Evolutionary conservation across 35 echinoderm and acorn worm genomes (phyloP).

Genomic region (Lytechinus variegatus): DNA sequence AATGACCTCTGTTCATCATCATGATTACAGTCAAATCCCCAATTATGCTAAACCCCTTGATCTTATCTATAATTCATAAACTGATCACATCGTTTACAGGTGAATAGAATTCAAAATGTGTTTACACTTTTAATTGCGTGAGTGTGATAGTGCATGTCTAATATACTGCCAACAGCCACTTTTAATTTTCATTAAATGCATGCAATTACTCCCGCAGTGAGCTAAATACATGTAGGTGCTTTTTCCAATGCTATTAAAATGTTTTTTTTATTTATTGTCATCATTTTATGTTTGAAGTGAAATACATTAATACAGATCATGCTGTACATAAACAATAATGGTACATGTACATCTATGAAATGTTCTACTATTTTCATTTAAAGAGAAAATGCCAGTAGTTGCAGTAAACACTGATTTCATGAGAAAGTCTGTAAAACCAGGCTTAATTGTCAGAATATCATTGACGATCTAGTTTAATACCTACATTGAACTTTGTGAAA

Average conservation of each 20-base stretch:
- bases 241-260: not conserved
- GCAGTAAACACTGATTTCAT: no score
- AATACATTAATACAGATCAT: no score
- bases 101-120: slow-evolving; percentile 6
- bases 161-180: not conserved
- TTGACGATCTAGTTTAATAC: no score
- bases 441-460: no score
- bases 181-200: not conserved
- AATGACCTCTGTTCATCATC: not conserved
- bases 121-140: not conserved
- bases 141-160: not conserved
- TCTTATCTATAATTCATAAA: not conserved
- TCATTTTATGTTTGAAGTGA: not conserved
- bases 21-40: not conserved
- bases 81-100: not conserved
- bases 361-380: no score
- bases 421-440: no score
- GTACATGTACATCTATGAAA: no score
- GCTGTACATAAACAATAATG: no score
- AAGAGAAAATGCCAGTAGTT: no score
- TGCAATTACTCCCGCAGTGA: not conserved
- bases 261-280: not conserved
- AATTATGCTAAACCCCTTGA: not conserved
- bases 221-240: not conserved
- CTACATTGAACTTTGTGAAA: no score